Base-by-base conservation (phyloP, 1,140 invertebrate genomes). In the Forficula auricularia region DNA sequence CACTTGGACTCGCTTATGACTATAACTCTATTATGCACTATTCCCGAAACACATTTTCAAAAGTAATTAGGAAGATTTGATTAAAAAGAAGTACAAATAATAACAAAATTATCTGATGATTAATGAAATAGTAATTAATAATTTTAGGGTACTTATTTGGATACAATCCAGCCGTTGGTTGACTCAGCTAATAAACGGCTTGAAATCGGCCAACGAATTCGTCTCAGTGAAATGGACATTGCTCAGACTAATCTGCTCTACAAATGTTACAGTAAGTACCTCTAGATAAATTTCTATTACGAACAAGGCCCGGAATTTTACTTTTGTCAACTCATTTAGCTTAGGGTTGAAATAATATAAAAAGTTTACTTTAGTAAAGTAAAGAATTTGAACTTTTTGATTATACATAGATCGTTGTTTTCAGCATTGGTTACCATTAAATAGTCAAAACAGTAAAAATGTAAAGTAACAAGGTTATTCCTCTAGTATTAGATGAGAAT, bases 1-100 rank as follows among this genome's bases (percentile, higher is more conserved):
- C 91, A 0, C 64, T 97, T 13, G 90, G 89, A 1, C 68, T 90
- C 49, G 77, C 80, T 0, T 98, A 98, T 54, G 95, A 98, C 58
- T 98, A 92, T 50, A 86, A 90, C 52, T 90, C 85, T 1, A 98
- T 98, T 45, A 98, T 98, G 95, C 95, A 98, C 57, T 98, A 98
- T 60, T 92, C 94, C 0, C 70, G 89, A 33, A 97, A 97, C 54
- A 98, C 94, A 0, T 98, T 98, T 63, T 92, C 94, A 0, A 90
- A 86, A 54, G 64, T 67, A 53, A 53, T 50, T 42, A 30, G 20
- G 6, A 16, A 9, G 7, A 7, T 39, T 15, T 39, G 38, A 15
- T 9, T 39, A 39, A 3, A 39, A 16, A 9, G 3, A 9, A 9
- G n/a, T 14, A 36, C 4, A 6, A 20, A 40, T 6, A 18, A 10